These are phyloP conservation scores for Spilosoma lubricipeda DNA, from an alignment of 2,888 invertebrate genomes.

Conservation along the genomic window DNA sequence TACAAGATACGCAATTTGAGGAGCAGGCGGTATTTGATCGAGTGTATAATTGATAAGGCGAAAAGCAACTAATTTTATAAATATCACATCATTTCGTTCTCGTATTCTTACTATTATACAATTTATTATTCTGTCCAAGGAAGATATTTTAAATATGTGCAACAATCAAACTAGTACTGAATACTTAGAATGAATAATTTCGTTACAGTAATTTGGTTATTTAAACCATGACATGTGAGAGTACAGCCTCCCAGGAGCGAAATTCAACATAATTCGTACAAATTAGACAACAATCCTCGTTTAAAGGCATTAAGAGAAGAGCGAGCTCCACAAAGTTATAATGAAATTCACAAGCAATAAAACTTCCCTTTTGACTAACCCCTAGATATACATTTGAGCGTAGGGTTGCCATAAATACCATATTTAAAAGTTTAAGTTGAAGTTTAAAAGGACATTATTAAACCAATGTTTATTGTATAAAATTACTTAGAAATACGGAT, in stretches of 20 bases:
- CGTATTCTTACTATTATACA: too few relatives aligned
- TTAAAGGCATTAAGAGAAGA: slow-evolving; percentile 79
- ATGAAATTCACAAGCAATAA: slow-evolving; percentile 86
- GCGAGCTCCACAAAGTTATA: slow-evolving; percentile 81
- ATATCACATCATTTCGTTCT: too few relatives aligned
- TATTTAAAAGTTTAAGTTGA: slow-evolving; percentile 18
- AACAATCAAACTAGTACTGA: neutral
- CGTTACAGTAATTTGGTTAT: slow-evolving; percentile 2
- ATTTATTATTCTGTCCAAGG: too few relatives aligned
- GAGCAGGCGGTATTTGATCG: too few relatives aligned
- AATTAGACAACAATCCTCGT: slow-evolving; percentile 84
- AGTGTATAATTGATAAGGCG: too few relatives aligned
- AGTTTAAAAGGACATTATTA: neutral
- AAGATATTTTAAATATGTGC: neutral
- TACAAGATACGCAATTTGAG: too few relatives aligned
- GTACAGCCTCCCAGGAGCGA: slow-evolving; percentile 58
- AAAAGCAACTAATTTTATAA: too few relatives aligned
- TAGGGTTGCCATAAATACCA: slow-evolving; percentile 64
- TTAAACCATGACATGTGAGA: slow-evolving; percentile 10
- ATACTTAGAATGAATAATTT: neutral
- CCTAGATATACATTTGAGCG: slow-evolving; percentile 78
- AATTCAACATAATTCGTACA: slow-evolving; percentile 78
- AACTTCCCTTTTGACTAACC: slow-evolving; percentile 84
- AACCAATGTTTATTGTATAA: slow-evolving; percentile 1
- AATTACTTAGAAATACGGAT: neutral